These are phyloP conservation scores for Casuarius casuarius DNA, from an alignment of 2,113 vertebrate species.

Conservation along the genomic window DNA sequence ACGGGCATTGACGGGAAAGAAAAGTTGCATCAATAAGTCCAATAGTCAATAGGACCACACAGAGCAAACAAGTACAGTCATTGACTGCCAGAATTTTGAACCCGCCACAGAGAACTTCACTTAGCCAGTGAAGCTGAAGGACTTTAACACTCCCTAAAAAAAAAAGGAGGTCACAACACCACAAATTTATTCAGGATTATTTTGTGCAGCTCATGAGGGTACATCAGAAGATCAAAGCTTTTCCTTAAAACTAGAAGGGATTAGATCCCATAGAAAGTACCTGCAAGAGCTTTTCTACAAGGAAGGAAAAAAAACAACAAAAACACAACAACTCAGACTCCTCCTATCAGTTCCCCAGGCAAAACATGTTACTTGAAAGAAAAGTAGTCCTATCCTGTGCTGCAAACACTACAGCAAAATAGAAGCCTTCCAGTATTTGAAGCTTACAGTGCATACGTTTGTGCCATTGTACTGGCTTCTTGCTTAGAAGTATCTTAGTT, in stretches of 20 bases:
- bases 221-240: conserved; percentile 1
- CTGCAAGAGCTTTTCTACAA: neutral
- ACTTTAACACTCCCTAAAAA: neutral
- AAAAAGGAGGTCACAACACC: neutral
- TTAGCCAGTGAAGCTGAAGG: neutral
- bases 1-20: neutral
- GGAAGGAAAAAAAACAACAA: neutral
- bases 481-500: neutral
- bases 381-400: neutral
- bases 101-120: neutral
- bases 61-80: neutral
- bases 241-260: neutral
- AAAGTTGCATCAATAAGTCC: neutral
- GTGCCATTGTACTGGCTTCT: neutral
- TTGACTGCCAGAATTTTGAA: neutral
- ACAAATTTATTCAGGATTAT: neutral
- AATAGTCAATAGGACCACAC: neutral
- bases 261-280: neutral
- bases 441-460: neutral
- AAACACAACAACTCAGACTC: neutral
- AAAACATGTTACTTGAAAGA: neutral
- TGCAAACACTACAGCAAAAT: neutral
- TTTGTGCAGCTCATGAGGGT: conserved; percentile 16
- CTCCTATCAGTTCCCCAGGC: neutral
- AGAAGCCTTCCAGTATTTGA: neutral